A percentile compares a stretch with the other conserved stretches of the same genome.
These are phyloP conservation scores for Pardalotus punctatus DNA, from an alignment of 2,113 vertebrate species.

Conservation along the genomic window DNA sequence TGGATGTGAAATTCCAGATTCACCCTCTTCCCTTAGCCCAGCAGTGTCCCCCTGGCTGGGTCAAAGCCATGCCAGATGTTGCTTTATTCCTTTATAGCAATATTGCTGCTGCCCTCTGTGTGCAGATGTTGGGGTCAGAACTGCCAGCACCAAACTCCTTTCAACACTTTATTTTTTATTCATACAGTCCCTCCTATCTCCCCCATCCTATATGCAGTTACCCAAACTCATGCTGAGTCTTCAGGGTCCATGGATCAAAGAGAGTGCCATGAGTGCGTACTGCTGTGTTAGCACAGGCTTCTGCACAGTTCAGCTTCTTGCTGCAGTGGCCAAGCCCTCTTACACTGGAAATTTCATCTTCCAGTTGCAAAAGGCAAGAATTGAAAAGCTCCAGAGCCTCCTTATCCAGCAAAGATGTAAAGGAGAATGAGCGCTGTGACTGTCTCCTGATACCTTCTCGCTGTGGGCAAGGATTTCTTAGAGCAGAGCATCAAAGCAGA, in stretches of 20 bases:
- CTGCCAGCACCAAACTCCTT: neutral
- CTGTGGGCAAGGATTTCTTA: neutral
- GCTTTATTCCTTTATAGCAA: neutral
- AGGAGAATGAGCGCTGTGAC: neutral
- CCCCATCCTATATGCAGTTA: neutral
- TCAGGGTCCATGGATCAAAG: neutral
- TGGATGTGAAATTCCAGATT: neutral
- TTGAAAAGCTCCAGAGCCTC: neutral
- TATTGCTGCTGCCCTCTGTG: neutral
- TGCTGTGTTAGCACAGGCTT: neutral
- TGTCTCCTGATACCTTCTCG: neutral
- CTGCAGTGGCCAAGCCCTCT: neutral
- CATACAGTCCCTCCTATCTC: neutral
- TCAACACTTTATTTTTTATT: neutral
- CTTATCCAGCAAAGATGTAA: neutral
- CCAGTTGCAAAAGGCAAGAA: neutral
- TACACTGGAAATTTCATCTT: neutral
- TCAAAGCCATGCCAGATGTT: neutral
- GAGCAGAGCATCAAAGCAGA: neutral
- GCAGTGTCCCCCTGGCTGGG: neutral
- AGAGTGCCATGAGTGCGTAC: fast-evolving
- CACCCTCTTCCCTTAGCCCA: neutral
- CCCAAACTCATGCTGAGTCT: neutral
- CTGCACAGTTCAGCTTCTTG: neutral
- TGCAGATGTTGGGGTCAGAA: neutral